Evolutionary conservation across 2,797 vertebrate genomes (phyloP).

Genomic region (Toxotes lorentzi): DNA sequence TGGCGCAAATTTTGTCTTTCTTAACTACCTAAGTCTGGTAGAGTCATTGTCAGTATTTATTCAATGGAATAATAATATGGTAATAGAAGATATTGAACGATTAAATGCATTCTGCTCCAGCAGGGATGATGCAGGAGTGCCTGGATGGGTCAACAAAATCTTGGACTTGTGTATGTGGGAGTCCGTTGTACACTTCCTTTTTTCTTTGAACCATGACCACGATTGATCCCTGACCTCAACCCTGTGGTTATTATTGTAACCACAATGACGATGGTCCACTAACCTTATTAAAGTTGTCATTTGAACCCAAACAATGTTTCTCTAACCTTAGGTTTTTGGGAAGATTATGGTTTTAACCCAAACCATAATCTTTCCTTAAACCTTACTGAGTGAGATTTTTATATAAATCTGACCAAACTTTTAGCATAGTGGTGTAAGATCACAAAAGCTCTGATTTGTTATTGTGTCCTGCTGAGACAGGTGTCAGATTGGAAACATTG

Average conservation of each 20-base stretch:
- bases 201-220: not conserved
- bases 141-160: conserved; percentile 7
- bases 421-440: conserved; percentile 13
- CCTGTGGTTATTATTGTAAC: conserved; percentile 21
- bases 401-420: conserved; percentile 2
- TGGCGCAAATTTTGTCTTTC: conserved; percentile 2
- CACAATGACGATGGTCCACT: conserved; percentile 5
- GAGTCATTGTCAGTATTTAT: not conserved
- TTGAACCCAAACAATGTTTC: conserved; percentile 1
- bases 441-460: not conserved
- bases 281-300: conserved; percentile 9
- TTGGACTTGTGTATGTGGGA: not conserved
- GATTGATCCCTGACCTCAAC: conserved; percentile 14
- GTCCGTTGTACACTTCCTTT: not conserved
- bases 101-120: not conserved
- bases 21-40: not conserved
- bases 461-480: too few species aligned
- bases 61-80: not conserved
- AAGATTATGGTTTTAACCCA: not conserved
- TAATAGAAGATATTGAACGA: not conserved
- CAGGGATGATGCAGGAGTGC: not conserved
- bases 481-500: not conserved
- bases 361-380: conserved; percentile 14
- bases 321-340: not conserved
- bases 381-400: not conserved